phyloP scores from a whole-genome alignment of 2,797 vertebrate genomes.

The Crocodylus rhombifer region DNA sequence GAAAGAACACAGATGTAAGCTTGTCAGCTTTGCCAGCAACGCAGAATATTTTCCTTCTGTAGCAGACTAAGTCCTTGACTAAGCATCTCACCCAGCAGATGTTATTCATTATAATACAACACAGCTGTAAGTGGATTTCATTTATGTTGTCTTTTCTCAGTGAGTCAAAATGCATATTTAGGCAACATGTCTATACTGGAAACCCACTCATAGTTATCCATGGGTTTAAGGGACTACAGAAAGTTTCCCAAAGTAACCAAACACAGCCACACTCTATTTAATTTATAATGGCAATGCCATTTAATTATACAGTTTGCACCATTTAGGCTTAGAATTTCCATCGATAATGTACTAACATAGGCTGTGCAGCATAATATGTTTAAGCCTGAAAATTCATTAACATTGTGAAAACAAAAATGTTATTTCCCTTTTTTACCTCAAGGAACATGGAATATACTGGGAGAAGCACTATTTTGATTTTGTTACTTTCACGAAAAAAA shows the following conservation, averaged over 20 bases:
- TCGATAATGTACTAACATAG: background rate
- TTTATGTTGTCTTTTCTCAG: constrained; percentile 64
- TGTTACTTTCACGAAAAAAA: background rate
- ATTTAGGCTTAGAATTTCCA: accelerated
- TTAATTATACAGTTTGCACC: background rate
- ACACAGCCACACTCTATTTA: background rate
- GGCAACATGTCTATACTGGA: constrained; percentile 29
- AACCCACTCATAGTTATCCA: constrained; percentile 43
- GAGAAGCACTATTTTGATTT: background rate
- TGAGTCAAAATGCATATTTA: constrained; percentile 54
- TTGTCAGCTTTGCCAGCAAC: constrained; percentile 80
- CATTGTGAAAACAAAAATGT: constrained; percentile 2
- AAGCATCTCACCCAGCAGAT: constrained; percentile 80
- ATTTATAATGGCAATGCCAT: background rate
- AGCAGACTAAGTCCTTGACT: constrained; percentile 74
- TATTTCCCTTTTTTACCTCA: background rate
- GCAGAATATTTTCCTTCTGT: constrained; percentile 80
- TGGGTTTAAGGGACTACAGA: background rate
- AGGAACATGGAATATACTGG: background rate
- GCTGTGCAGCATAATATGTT: background rate
- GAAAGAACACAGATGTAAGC: constrained; percentile 65
- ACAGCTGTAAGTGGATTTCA: constrained; percentile 80
- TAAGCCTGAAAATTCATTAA: background rate
- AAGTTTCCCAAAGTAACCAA: background rate
- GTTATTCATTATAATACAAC: constrained; percentile 79